Evolutionary conservation across 1,140 invertebrate species (phyloP).

Genomic region (Cecropterus lyciades): DNA sequence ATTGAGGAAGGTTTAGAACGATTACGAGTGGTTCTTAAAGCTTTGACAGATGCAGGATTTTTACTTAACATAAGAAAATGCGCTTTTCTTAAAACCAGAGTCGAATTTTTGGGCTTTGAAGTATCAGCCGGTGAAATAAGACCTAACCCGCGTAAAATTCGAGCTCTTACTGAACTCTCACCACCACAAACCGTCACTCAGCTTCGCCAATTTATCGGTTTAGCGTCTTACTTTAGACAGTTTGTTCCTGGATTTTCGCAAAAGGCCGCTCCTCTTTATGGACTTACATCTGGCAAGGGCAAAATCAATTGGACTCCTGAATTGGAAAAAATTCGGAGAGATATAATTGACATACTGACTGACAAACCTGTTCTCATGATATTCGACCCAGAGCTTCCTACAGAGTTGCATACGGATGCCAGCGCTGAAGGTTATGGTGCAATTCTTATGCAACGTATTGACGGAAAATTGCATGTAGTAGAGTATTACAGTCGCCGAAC

Average conservation of each 20-base stretch:
- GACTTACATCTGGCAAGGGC: not conserved
- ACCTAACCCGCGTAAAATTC: conserved; percentile 36
- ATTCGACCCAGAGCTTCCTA: conserved; percentile 52
- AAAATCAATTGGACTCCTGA: not conserved
- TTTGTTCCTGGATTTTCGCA: conserved; percentile 35
- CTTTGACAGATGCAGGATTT: too few species aligned
- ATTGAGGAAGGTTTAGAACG: too few species aligned
- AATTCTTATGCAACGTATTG: conserved; percentile 4
- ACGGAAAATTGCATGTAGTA: not conserved
- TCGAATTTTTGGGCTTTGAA: conserved; percentile 27
- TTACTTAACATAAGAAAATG: conserved; percentile 38
- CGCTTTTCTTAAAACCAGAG: conserved; percentile 24
- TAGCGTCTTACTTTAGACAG: conserved; percentile 44
- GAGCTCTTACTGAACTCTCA: conserved; percentile 39
- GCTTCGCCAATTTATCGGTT: conserved; percentile 36
- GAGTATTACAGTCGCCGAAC: conserved; percentile 25
- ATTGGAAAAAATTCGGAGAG: conserved; percentile 2
- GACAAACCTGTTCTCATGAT: conserved; percentile 41
- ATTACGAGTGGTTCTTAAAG: too few species aligned
- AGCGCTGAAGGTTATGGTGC: conserved; percentile 17
- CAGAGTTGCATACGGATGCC: conserved; percentile 46
- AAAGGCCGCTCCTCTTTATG: conserved; percentile 11
- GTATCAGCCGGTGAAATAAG: conserved; percentile 20
- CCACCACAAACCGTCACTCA: conserved; percentile 38
- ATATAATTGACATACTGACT: conserved; percentile 17